Base-by-base conservation (phyloP, 2,797 vertebrate species). In the Balearica regulorum region DNA sequence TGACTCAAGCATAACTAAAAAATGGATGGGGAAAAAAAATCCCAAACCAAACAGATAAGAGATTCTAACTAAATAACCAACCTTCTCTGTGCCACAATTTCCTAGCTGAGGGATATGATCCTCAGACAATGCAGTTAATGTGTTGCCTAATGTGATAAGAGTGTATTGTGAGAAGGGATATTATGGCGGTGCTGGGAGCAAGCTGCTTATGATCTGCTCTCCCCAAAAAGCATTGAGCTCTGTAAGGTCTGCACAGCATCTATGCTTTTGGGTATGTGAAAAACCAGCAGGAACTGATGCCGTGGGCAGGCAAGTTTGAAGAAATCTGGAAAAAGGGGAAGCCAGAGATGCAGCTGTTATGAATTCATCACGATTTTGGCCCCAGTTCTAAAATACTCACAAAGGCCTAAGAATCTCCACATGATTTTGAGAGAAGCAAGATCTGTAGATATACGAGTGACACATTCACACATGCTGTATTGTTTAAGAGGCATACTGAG, bases 351-450 rank as follows among this genome's bases (percentile, higher is more conserved):
- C 96, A 97, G 95, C 96, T 96, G 95, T 87, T 96, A 94, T 2
- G 25, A 96, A 96, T 96, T 96, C 82, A 93, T 96, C 94, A 96
- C n/a, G 58, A 83, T 78, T 94, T 88, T 96, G 95, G 94, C 94
- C 16, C 37, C 1, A 1, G 76, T 90, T 97, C 92, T 89, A 86
- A 92, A 96, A 95, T 69, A 64, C 57, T 92, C 76, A 93, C 57
- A 97, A 94, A 94, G 79, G 72, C 87, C 18, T 86, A 96, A 95
- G 82, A 95, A 88, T 78, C 76, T 92, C 84, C 84, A 91, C 79
- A 80, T 61, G 92, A 94, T 93, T 96, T 86, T 81, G 82, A 78
- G 82, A 57, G 89, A 96, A 90, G 65, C 64, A 48, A 88, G 89
- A 75, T 78, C 90, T 79, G 87, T 64, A 91, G 26, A 81, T 95